Base-by-base conservation (phyloP, 1,140 invertebrate species). In the Aphelinus atriplicis region DNA sequence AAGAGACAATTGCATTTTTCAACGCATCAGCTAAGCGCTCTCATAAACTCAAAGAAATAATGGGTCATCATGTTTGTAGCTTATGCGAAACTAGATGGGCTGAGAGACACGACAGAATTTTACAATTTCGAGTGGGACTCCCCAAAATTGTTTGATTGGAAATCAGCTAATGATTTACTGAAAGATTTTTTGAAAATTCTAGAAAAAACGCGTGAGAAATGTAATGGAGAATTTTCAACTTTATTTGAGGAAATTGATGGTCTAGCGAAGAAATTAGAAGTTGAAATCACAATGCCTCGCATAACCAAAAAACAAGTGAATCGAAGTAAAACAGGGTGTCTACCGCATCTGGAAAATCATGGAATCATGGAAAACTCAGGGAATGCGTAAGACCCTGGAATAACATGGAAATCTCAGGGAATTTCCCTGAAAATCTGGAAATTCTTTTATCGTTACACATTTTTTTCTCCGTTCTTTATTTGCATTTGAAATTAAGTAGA, bases 1-100 rank as follows among this genome's bases (percentile, higher is more conserved):
- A 73, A 69, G 77, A 78, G 67, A 72, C 79, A n/a, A 76, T 80
- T 57, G 47, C 71, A 10, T 84, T 84, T 79, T 80, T 78, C 43
- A 79, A 70, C 47, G 70, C 60, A 61, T 83, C 81, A 5, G 75
- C 77, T 42, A 81, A 83, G 53, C 68, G 74, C 56, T 42, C 45
- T 4, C 43, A 53, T 4, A 42, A 42, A 42, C 73, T 77, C 48
- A 61, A 63, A 71, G 48, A 71, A 1, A 45, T 48, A 2, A 46
- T 78, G 53, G 77, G 72, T 3, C 71, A 55, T n/a, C 45, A 69
- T 46, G 58, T 78, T 6, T 65, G 73, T 50, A 77, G 78, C 6
- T 45, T 80, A 26, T 81, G 77, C 45, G 80, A 81, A 64, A 81
- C 77, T 5, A 75, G 78, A 48, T 81, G 77, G 77, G 64, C 78